These are phyloP conservation scores for Melangyna quadrimaculata DNA, from an alignment of 2,888 invertebrate genomes.

Conservation along the genomic window DNA sequence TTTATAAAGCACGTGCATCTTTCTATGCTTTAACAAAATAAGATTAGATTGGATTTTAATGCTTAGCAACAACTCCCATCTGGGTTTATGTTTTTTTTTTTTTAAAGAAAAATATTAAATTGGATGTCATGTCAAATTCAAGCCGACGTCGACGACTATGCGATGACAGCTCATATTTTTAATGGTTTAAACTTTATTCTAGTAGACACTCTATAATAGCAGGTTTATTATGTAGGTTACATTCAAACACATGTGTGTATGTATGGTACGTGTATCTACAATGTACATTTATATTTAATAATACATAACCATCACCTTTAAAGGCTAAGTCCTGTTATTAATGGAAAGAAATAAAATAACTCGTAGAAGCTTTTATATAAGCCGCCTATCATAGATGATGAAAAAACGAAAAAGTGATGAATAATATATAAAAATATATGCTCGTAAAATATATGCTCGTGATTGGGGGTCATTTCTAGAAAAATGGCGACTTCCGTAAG, in stretches of 20 bases:
- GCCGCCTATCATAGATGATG: no score
- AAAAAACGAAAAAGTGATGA: no score
- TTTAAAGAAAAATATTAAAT: background rate
- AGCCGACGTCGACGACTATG: background rate
- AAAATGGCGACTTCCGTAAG: no score
- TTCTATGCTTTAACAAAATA: background rate
- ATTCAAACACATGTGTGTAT: background rate
- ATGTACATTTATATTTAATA: no score
- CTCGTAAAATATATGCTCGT: no score
- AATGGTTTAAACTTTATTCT: constrained; percentile 6
- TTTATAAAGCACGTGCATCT: background rate
- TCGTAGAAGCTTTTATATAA: no score
- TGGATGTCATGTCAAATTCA: constrained; percentile 23
- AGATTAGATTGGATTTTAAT: constrained; percentile 13
- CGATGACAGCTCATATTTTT: constrained; percentile 7
- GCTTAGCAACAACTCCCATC: background rate
- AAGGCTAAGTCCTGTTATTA: background rate
- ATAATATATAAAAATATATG: no score
- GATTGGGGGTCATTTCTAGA: no score
- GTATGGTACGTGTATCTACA: background rate
- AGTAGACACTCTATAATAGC: background rate
- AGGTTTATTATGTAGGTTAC: background rate
- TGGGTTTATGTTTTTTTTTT: background rate
- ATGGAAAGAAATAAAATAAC: no score
- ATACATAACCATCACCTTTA: no score